phyloP scores from a whole-genome alignment of 2,888 invertebrate genomes.

The Leptura quadrifasciata region DNA sequence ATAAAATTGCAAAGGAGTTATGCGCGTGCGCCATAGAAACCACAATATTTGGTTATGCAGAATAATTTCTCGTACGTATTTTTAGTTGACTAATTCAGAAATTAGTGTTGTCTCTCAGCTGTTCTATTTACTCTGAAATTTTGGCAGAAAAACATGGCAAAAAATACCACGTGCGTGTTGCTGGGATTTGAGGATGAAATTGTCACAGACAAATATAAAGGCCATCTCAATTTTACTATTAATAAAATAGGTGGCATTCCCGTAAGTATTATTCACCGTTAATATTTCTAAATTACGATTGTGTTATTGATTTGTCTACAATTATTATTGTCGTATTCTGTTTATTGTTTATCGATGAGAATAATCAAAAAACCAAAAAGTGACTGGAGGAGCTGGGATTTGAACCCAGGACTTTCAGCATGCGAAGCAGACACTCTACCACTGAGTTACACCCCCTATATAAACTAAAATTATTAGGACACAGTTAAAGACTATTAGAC shows the following conservation, averaged over 20 bases:
- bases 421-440: slow-evolving; percentile 76
- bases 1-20: slow-evolving; percentile 23
- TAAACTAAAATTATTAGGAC: too few species aligned
- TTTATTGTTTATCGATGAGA: not conserved
- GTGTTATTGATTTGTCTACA: not conserved
- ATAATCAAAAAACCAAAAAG: slow-evolving; percentile 42
- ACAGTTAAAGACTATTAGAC: too few species aligned
- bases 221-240: slow-evolving; percentile 80
- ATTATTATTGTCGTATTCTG: not conserved
- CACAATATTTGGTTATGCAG: slow-evolving; percentile 45
- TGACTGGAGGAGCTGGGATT: slow-evolving; percentile 68
- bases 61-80: slow-evolving; percentile 46
- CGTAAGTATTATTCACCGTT: slow-evolving; percentile 75
- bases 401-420: slow-evolving; percentile 73
- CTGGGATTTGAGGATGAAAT: slow-evolving; percentile 88
- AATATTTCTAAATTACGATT: not conserved
- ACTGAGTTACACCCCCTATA: slow-evolving; percentile 70
- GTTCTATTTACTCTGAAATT: slow-evolving; percentile 18
- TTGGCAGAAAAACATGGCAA: slow-evolving; percentile 65
- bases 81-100: slow-evolving; percentile 49
- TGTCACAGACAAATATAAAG: slow-evolving; percentile 82
- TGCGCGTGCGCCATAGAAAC: slow-evolving; percentile 31
- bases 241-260: slow-evolving; percentile 90
- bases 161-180: slow-evolving; percentile 80
- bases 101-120: slow-evolving; percentile 34